Conservation (phyloP, 2,888 invertebrate species). For the Venustoraphidia nigricollis region DNA sequence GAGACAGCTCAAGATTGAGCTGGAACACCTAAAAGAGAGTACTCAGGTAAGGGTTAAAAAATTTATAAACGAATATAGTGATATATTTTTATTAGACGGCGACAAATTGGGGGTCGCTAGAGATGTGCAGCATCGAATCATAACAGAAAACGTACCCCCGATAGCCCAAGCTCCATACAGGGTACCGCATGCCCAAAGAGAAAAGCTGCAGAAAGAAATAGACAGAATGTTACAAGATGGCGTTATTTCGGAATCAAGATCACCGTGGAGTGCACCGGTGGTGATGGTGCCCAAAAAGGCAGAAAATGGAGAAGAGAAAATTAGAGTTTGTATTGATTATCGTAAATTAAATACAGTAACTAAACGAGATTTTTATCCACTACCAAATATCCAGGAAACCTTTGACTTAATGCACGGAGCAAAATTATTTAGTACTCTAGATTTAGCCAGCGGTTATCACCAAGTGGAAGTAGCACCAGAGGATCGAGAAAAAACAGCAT, state of each 20-base stretch:
- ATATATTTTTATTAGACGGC: too few species aligned
- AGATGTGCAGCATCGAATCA: too few species aligned
- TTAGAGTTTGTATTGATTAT: constrained; percentile 16
- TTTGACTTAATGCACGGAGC: constrained; percentile 14
- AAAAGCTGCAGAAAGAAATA: too few species aligned
- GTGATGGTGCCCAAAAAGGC: constrained; percentile 21
- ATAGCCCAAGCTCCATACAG: too few species aligned
- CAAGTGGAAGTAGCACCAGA: constrained; percentile 17
- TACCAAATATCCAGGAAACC: constrained; percentile 19
- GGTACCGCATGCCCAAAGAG: too few species aligned
- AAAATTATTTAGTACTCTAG: constrained; percentile 15
- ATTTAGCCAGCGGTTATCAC: constrained; percentile 16
- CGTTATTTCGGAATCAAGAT: constrained; percentile 15
- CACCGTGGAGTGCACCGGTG: constrained; percentile 21
- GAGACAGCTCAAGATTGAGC: neutral
- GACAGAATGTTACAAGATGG: constrained; percentile 13
- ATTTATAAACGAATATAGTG: too few species aligned
- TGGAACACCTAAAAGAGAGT: neutral
- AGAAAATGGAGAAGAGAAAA: constrained; percentile 10
- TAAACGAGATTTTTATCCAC: constrained; percentile 16
- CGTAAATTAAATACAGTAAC: constrained; percentile 17
- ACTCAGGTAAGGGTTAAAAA: neutral
- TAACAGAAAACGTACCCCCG: too few species aligned
- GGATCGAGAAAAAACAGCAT: constrained; percentile 18
- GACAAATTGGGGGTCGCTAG: too few species aligned